Evolutionary conservation across 2,888 invertebrate genomes (phyloP), one percentile per base, ranked within the genome.

Genomic region (Drosophila paranaensis): DNA sequence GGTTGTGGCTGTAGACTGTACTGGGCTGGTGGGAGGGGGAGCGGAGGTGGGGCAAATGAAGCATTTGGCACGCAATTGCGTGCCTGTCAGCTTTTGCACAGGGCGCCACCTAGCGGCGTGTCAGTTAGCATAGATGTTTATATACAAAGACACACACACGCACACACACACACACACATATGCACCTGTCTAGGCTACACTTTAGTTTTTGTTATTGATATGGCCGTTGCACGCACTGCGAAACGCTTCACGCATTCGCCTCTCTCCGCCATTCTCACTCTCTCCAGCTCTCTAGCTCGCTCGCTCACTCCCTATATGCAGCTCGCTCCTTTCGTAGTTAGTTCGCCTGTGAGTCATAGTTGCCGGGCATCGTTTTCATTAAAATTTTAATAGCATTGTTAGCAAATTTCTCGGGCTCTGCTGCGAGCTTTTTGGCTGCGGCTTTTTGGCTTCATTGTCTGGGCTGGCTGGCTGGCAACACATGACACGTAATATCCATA

Each of bases 201-300:
- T 76, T 76, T 70, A 77, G 70, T 74, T 53, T 37, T 60, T 69
- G 79, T 89, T 89, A 84, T 84, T 84, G 89, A 84, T 84, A 84
- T 86, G 84, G 79, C 87, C 89, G 84, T 83, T 83, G 84, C 84
- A 84, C 84, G 84, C 83, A 88, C 83, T 67, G 68, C 60, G 55
- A 60, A 61, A 14, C 46, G 27, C 62, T 72, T 68, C 79, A 82
- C 80, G 80, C 81, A 74, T 66, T 74, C 33, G 66, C 60, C 80
- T 50, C 48, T 9, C 25, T 10, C 30, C 9, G 30, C 30, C 30
- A 33, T 33, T 16, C 33, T 1, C 16, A 8, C 51, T 10, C 16
- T 37, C 42, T 48, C 40, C 27, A 51, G 25, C 25, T n/a, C 40
- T n/a, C 27, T 11, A 20, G 2, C 20, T 9, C 50, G 27, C 16